These are phyloP conservation scores for Emmelina monodactyla DNA, from an alignment of 2,888 invertebrate genomes.

Conservation along the genomic window DNA sequence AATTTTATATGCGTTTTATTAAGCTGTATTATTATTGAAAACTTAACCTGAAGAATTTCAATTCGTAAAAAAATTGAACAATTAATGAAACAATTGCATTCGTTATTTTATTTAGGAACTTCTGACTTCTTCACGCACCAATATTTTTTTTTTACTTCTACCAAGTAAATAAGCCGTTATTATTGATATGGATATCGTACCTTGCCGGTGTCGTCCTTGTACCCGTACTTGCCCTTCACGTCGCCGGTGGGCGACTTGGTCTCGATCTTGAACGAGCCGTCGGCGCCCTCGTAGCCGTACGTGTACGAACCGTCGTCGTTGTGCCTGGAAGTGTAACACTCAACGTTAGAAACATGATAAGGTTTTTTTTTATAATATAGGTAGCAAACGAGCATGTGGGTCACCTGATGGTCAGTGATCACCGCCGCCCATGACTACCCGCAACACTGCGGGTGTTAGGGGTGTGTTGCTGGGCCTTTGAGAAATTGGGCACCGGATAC, in stretches of 20 bases:
- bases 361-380: conserved; percentile 1
- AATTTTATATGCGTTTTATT: too few species aligned
- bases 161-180: too few species aligned
- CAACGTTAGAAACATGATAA: not conserved
- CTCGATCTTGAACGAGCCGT: conserved; percentile 90
- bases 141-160: too few species aligned
- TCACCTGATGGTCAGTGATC: not conserved
- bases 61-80: too few species aligned
- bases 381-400: not conserved
- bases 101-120: too few species aligned
- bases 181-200: conserved; percentile 27
- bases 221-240: conserved; percentile 90
- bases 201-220: conserved; percentile 83
- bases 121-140: too few species aligned
- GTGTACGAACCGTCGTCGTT: conserved; percentile 92
- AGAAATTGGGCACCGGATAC: too few species aligned
- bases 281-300: conserved; percentile 87
- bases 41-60: too few species aligned
- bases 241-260: conserved; percentile 83
- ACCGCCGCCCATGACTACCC: not conserved
- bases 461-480: too few species aligned
- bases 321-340: conserved; percentile 74
- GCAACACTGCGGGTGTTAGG: too few species aligned
- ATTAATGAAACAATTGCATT: too few species aligned
- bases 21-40: too few species aligned